Conservation (phyloP, 2,888 invertebrate species). For the Eupelmus urozonus region DNA sequence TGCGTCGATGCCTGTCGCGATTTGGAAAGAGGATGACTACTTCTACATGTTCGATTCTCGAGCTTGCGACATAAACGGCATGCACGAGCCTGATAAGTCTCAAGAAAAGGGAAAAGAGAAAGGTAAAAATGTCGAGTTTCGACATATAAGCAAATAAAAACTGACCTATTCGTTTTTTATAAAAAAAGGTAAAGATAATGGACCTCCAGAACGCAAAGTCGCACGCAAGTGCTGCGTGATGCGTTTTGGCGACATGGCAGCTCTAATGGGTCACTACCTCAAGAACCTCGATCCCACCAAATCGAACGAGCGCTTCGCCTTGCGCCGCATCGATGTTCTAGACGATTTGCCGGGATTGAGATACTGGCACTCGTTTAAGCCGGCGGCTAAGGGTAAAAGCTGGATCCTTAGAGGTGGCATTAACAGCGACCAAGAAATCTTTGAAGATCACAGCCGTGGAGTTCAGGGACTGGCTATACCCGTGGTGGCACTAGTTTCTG, state of each 20-base stretch:
- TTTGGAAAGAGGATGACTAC: constrained; percentile 80
- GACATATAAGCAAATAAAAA: no score
- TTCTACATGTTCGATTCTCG: constrained; percentile 82
- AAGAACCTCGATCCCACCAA: constrained; percentile 66
- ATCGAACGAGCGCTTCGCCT: constrained; percentile 70
- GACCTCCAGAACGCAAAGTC: constrained; percentile 53
- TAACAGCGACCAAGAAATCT: constrained; percentile 66
- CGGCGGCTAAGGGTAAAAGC: constrained; percentile 66
- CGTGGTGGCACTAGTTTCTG: constrained; percentile 73
- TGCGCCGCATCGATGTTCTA: constrained; percentile 65
- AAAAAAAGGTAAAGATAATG: constrained; percentile 41
- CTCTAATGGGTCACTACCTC: constrained; percentile 63
- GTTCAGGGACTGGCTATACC: constrained; percentile 77
- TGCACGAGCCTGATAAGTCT: no score
- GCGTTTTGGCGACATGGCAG: constrained; percentile 64
- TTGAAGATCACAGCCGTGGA: constrained; percentile 74
- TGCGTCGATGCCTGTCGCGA: constrained; percentile 75
- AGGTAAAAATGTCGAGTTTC: no score
- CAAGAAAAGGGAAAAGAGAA: not conserved
- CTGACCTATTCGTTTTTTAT: not conserved
- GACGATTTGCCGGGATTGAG: constrained; percentile 70
- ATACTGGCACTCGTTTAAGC: constrained; percentile 69
- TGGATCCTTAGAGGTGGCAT: constrained; percentile 71
- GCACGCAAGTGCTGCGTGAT: constrained; percentile 71
- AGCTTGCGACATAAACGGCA: constrained; percentile 74